Percentiles rank a stretch among this genome's conserved stretches.
Evolutionary conservation across 2,888 invertebrate species (phyloP).

Genomic region (Drosophila mercatorum): DNA sequence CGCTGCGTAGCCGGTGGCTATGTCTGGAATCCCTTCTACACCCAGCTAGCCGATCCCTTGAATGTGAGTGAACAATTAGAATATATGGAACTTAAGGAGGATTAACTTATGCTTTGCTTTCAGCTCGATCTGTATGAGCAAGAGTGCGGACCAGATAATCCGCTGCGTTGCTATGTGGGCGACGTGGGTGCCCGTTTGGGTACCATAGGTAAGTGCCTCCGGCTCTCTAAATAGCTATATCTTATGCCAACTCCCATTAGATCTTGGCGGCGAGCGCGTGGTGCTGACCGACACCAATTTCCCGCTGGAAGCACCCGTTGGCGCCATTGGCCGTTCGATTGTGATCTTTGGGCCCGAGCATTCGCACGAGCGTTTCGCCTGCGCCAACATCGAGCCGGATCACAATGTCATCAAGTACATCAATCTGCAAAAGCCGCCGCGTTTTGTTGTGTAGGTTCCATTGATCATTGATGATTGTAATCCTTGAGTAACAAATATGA

Average conservation of each 20-base stretch:
- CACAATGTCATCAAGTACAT: conserved; percentile 95
- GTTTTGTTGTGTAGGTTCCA: conserved; percentile 91
- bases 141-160: conserved; percentile 95
- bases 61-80: conserved; percentile 87
- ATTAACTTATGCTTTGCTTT: not conserved
- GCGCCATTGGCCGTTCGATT: conserved; percentile 93
- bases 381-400: conserved; percentile 96
- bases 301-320: conserved; percentile 91
- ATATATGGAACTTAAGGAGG: not conserved
- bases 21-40: conserved; percentile 95
- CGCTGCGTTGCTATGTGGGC: conserved; percentile 95
- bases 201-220: conserved; percentile 87
- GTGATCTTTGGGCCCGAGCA: conserved; percentile 92
- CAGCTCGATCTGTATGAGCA: conserved; percentile 93
- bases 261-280: conserved; percentile 90
- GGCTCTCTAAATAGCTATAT: fast-evolving
- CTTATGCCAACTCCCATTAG: conserved; percentile 72
- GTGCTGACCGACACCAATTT: conserved; percentile 94
- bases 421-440: conserved; percentile 93
- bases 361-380: conserved; percentile 91
- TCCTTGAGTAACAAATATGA: not conserved
- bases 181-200: conserved; percentile 94
- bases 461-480: too few relatives aligned
- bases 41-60: conserved; percentile 94
- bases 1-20: conserved; percentile 96